These are phyloP conservation scores for Galerucella nymphaeae DNA, from an alignment of 2,888 invertebrate species.

Conservation along the genomic window DNA sequence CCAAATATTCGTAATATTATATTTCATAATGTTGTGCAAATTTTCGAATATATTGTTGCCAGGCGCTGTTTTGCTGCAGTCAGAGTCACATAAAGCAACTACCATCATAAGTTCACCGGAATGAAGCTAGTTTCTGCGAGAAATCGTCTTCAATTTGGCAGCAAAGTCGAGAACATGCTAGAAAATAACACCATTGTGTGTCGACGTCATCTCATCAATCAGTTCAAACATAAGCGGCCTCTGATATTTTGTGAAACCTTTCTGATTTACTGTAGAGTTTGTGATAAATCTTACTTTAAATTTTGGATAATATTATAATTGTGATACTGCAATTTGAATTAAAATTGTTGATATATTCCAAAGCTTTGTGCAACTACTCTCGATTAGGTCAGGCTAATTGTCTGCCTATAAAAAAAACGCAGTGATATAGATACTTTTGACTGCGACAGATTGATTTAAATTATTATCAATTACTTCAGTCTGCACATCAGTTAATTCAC, in stretches of 20 bases:
- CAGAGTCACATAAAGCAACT: conserved; percentile 58
- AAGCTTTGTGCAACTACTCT: too few species aligned
- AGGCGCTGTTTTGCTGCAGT: conserved; percentile 55
- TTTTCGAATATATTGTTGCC: conserved; percentile 55
- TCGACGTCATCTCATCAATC: conserved; percentile 57
- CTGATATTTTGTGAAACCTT: not conserved
- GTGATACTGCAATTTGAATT: too few species aligned
- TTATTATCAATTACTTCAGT: too few species aligned
- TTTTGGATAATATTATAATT: too few species aligned
- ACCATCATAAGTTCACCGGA: conserved; percentile 63
- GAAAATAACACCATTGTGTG: conserved; percentile 56
- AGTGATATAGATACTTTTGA: too few species aligned
- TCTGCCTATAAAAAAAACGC: too few species aligned
- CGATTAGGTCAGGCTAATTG: too few species aligned
- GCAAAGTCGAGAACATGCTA: conserved; percentile 62
- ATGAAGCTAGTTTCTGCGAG: conserved; percentile 62
- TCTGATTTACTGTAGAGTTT: not conserved
- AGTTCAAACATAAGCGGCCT: conserved; percentile 24
- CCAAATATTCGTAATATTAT: conserved; percentile 24
- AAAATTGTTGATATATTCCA: too few species aligned
- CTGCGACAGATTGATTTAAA: too few species aligned
- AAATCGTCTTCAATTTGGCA: conserved; percentile 66
- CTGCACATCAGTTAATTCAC: too few species aligned
- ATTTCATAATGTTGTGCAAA: conserved; percentile 30
- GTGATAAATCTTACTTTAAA: not conserved